These are phyloP conservation scores for Caenorhabditis becei DNA, from an alignment of 2,888 invertebrate species.

Conservation along the genomic window DNA sequence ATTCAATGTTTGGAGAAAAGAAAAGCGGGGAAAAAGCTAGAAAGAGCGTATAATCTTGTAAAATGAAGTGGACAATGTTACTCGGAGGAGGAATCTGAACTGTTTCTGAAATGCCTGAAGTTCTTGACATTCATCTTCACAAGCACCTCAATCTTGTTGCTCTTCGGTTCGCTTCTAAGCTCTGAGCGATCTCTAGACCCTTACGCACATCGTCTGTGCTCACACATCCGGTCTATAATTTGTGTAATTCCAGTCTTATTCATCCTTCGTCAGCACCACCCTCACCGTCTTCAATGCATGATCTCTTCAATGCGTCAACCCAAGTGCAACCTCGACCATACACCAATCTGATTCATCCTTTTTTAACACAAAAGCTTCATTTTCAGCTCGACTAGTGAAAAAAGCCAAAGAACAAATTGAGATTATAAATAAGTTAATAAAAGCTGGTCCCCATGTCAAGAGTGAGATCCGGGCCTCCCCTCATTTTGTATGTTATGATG, in stretches of 20 bases:
- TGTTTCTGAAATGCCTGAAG: neutral
- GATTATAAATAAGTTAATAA: neutral
- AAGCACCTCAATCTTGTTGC: neutral
- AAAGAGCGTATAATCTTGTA: too few relatives aligned
- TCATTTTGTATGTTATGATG: neutral
- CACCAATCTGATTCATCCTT: conserved; percentile 3
- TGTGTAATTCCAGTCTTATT: neutral
- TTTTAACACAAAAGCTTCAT: conserved; percentile 2
- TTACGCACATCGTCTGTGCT: neutral
- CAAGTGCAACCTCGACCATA: neutral
- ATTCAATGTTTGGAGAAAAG: too few relatives aligned
- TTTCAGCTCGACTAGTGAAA: conserved; percentile 7
- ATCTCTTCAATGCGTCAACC: neutral
- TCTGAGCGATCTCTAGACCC: neutral
- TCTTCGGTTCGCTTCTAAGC: neutral
- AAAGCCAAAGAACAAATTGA: neutral
- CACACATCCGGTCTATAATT: neutral
- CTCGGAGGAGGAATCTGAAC: too few relatives aligned
- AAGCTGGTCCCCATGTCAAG: conserved; percentile 2
- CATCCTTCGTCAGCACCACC: conserved; percentile 2
- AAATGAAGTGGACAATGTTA: too few relatives aligned
- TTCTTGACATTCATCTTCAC: too few relatives aligned
- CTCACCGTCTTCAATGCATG: neutral
- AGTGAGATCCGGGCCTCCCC: conserved; percentile 11
- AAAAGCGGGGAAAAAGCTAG: too few relatives aligned